Conservation (phyloP, 2,797 vertebrate species). For the Spinus pinus region DNA sequence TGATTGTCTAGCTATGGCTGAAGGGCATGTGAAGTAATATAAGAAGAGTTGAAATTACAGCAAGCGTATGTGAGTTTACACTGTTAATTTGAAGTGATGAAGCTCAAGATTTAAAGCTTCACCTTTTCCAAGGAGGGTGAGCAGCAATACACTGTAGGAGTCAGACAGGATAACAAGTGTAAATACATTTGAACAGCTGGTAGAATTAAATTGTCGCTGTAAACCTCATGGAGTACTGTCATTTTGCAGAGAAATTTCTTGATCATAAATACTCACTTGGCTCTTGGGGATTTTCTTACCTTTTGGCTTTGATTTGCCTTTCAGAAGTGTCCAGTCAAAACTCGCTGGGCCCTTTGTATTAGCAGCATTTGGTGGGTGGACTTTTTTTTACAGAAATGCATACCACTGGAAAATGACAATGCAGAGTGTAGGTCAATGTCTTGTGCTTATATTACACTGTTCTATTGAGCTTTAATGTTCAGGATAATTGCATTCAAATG, state of each 20-base stretch:
- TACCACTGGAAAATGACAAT: not conserved
- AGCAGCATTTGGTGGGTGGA: not conserved
- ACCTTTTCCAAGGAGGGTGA: not conserved
- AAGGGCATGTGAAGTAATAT: not conserved
- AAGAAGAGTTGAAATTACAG: not conserved
- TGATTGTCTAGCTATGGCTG: not conserved
- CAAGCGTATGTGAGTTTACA: not conserved
- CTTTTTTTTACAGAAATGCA: not conserved
- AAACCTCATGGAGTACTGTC: not conserved
- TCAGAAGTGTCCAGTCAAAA: not conserved
- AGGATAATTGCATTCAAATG: not conserved
- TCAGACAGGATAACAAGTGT: not conserved
- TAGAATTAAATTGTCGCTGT: not conserved
- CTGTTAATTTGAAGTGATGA: not conserved
- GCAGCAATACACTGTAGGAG: not conserved
- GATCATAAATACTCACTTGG: not conserved
- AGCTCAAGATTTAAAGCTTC: not conserved
- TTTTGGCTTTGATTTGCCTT: not conserved
- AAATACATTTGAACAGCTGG: not conserved
- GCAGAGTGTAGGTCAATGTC: not conserved
- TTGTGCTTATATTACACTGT: not conserved
- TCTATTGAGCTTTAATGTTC: not conserved
- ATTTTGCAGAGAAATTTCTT: not conserved
- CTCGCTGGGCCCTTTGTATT: not conserved
- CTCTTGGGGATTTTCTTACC: not conserved